Conservation (phyloP, 2,797 vertebrate species). For the Hippocampus kuda region DNA sequence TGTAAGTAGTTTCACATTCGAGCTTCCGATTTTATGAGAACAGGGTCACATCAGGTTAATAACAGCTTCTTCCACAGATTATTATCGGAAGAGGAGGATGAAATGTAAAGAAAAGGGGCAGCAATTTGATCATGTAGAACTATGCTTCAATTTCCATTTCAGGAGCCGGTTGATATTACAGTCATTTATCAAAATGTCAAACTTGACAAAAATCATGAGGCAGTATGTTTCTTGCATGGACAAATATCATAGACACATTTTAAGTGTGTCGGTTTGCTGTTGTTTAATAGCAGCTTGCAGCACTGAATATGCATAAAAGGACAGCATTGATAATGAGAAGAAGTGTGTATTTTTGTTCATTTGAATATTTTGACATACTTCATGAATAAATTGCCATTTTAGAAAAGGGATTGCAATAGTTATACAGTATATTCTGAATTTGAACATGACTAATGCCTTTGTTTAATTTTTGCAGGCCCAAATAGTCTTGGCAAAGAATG, state of each 20-base stretch:
- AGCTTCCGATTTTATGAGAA: slow-evolving; percentile 44
- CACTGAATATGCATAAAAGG: slow-evolving; percentile 10
- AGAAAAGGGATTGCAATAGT: not conserved
- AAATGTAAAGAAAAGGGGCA: slow-evolving; percentile 41
- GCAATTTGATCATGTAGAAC: slow-evolving; percentile 37
- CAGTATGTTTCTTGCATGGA: not conserved
- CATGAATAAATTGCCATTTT: not conserved
- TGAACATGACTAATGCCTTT: not conserved
- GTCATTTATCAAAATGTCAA: slow-evolving; percentile 29
- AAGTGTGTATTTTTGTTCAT: not conserved
- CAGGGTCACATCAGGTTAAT: slow-evolving; percentile 42
- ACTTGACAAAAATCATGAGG: slow-evolving; percentile 12
- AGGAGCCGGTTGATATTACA: slow-evolving; percentile 15
- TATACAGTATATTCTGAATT: not conserved
- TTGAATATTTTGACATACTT: not conserved
- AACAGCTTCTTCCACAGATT: slow-evolving; percentile 40
- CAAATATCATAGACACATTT: not conserved
- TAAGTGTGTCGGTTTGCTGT: not conserved
- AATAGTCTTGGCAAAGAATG: not conserved
- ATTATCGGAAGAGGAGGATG: slow-evolving; percentile 37
- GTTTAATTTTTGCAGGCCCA: not conserved
- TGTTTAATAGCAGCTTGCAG: no score
- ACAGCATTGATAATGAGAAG: slow-evolving; percentile 11
- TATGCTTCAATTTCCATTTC: slow-evolving; percentile 23
- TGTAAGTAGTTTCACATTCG: slow-evolving; percentile 37